Conservation (phyloP, 2,797 vertebrate species). For the Neopelma chrysocephalum region DNA sequence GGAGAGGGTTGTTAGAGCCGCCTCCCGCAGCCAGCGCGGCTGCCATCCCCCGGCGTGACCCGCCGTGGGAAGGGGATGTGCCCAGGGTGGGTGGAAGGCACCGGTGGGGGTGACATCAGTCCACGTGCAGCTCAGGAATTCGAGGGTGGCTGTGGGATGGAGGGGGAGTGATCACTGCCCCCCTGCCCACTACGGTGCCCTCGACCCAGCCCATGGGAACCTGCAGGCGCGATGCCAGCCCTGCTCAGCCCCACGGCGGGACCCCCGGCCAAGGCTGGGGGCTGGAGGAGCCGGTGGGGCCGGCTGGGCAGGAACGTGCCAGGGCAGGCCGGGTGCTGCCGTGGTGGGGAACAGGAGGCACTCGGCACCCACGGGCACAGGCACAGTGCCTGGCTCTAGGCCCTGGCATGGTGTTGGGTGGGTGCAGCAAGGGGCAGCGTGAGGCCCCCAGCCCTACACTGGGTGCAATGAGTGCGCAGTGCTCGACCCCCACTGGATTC, state of each 20-base stretch:
- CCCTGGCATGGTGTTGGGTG: not conserved
- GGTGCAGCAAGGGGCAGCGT: not conserved
- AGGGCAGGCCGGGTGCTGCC: not conserved
- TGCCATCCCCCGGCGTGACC: not conserved
- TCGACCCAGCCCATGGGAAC: accelerated
- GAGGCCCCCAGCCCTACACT: not conserved
- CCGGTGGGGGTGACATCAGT: not conserved
- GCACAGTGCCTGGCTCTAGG: not conserved
- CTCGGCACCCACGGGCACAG: not conserved
- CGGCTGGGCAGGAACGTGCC: not conserved
- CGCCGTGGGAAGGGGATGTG: accelerated
- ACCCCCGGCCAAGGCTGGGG: not conserved
- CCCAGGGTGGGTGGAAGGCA: not conserved
- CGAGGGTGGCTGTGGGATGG: accelerated
- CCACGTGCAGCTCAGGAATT: not conserved
- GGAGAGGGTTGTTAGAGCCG: not conserved
- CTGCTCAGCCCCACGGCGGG: not conserved
- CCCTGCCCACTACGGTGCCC: accelerated
- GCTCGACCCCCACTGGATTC: not conserved
- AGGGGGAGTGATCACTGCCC: not conserved
- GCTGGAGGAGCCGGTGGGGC: not conserved
- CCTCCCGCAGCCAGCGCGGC: not conserved
- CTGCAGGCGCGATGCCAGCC: not conserved
- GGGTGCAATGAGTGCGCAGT: not conserved
- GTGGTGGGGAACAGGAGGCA: not conserved